These are phyloP conservation scores for Limnephilus auricula DNA, from an alignment of 2,888 invertebrate genomes.

Conservation along the genomic window DNA sequence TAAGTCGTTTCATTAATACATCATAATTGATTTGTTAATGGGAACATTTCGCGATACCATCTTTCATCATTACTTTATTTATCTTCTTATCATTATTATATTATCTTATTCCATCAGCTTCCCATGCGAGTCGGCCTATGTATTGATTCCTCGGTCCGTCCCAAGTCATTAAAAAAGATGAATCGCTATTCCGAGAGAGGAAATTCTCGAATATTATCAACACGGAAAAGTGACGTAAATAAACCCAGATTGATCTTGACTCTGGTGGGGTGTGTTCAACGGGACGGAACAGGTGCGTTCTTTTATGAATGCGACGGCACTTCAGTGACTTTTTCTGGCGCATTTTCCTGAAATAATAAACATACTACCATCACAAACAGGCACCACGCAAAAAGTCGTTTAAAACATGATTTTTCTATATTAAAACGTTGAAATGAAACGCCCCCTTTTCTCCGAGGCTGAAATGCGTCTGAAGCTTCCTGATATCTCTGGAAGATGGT, in stretches of 20 bases:
- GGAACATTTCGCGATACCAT: background rate
- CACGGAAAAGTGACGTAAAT: conserved; percentile 31
- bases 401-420: background rate
- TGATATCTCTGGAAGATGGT: background rate
- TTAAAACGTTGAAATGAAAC: no score
- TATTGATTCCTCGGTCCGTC: background rate
- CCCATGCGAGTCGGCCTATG: background rate
- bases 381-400: background rate
- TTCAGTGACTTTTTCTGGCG: conserved; percentile 11
- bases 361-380: background rate
- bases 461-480: background rate
- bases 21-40: no score
- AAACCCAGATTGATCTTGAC: conserved; percentile 43
- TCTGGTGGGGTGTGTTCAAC: background rate
- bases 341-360: background rate
- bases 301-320: conserved; percentile 29
- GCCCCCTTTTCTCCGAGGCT: background rate
- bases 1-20: no score
- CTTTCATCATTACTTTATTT: background rate
- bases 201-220: conserved; percentile 37
- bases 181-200: conserved; percentile 15
- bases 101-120: background rate
- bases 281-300: conserved; percentile 31
- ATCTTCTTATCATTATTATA: background rate
- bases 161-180: conserved; percentile 16